These are phyloP conservation scores for Polydrusus tereticollis DNA, from an alignment of 2,888 invertebrate species.

Conservation along the genomic window DNA sequence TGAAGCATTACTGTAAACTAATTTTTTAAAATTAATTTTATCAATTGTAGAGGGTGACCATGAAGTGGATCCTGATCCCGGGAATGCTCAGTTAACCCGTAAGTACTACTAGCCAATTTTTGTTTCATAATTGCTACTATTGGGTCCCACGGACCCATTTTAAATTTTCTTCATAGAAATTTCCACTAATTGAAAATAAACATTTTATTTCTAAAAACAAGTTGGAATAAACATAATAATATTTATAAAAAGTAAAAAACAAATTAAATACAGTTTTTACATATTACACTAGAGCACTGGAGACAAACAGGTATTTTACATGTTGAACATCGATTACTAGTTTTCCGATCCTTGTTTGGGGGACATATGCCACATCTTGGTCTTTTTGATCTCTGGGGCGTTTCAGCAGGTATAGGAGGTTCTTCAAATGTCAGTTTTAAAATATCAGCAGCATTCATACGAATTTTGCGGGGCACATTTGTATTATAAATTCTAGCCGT, in stretches of 20 bases:
- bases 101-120: background rate
- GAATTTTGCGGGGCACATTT: conserved; percentile 13
- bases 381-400: conserved; percentile 10
- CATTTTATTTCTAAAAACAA: background rate
- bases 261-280: conserved; percentile 10
- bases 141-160: background rate
- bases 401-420: background rate
- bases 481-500: conserved; percentile 13
- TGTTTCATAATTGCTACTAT: conserved; percentile 1
- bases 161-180: background rate
- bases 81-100: background rate
- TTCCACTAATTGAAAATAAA: background rate
- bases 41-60: no score
- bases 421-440: conserved; percentile 11
- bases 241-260: background rate
- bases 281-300: background rate
- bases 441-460: conserved; percentile 6
- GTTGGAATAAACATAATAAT: background rate
- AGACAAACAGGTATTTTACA: conserved; percentile 16
- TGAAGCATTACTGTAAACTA: no score
- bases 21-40: no score
- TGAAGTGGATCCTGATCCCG: no score
- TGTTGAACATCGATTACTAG: background rate
- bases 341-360: conserved; percentile 14
- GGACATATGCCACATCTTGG: conserved; percentile 8